Percentiles rank a stretch among this genome's conserved stretches.
phyloP scores from a whole-genome alignment of 1,140 invertebrate genomes.

The Eupristina koningsbergeri region DNA sequence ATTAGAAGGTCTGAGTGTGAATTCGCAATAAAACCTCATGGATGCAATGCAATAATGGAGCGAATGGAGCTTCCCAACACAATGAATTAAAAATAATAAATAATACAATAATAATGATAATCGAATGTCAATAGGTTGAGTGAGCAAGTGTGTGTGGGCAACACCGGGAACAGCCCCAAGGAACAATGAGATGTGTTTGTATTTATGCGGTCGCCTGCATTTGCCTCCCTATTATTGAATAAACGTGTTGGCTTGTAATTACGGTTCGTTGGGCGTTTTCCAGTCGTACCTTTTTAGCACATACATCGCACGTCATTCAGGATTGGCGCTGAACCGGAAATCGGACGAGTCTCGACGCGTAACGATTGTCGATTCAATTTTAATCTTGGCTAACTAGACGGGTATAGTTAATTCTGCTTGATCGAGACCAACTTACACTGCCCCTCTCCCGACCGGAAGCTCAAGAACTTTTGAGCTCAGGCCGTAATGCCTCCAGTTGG shows the following conservation, averaged over 20 bases:
- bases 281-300: conserved; percentile 52
- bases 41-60: neutral
- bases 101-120: too few relatives aligned
- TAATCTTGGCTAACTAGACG: conserved; percentile 61
- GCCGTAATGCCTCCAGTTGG: conserved; percentile 7
- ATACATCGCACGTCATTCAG: neutral
- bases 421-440: conserved; percentile 56
- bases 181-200: conserved; percentile 23
- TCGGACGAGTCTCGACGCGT: conserved; percentile 58
- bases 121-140: neutral
- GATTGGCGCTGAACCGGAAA: conserved; percentile 55
- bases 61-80: neutral
- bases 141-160: neutral
- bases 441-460: neutral
- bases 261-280: conserved; percentile 54
- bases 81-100: conserved; percentile 2
- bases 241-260: conserved; percentile 54
- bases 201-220: conserved; percentile 44
- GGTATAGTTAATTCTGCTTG: conserved; percentile 62
- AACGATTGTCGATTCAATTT: conserved; percentile 65
- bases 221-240: conserved; percentile 25
- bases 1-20: too few relatives aligned
- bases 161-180: neutral
- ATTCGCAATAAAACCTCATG: neutral
- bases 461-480: neutral